Evolutionary conservation across 1,140 invertebrate genomes (phyloP).

Genomic region (Drosophila lowei): DNA sequence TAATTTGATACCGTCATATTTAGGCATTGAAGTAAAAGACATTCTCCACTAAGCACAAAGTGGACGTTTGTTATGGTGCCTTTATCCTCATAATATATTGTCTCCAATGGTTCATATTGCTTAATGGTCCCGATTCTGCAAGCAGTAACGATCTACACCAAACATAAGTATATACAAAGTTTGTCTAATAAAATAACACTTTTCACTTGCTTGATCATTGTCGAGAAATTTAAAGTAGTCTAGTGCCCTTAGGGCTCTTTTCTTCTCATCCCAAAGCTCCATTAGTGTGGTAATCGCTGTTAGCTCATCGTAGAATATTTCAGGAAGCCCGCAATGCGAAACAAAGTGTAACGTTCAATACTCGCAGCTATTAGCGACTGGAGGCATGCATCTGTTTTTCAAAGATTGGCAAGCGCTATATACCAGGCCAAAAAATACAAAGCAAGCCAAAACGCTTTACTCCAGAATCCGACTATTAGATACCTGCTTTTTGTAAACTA

Average conservation of each 20-base stretch:
- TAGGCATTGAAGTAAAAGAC: constrained; percentile 72
- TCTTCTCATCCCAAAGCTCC: constrained; percentile 68
- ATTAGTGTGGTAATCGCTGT: constrained; percentile 52
- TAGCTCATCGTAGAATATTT: constrained; percentile 58
- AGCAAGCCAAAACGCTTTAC: too few relatives aligned
- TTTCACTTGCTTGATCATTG: constrained; percentile 55
- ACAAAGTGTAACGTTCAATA: constrained; percentile 53
- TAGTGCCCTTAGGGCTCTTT: constrained; percentile 63
- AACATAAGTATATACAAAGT: background rate
- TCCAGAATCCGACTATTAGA: too few relatives aligned
- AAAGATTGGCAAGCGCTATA: constrained; percentile 54
- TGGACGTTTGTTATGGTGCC: constrained; percentile 68
- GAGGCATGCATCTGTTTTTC: constrained; percentile 56
- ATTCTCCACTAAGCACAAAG: constrained; percentile 79
- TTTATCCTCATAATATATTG: constrained; percentile 65
- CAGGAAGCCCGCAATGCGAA: constrained; percentile 71
- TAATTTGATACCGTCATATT: constrained; percentile 52
- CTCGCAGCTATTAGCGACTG: constrained; percentile 15
- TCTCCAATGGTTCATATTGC: constrained; percentile 69
- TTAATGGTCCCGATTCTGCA: constrained; percentile 57
- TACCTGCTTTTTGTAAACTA: too few relatives aligned
- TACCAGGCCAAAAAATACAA: constrained; percentile 31
- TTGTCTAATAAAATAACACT: background rate
- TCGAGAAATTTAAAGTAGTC: constrained; percentile 73
- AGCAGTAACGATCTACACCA: constrained; percentile 53